Evolutionary conservation across 2,888 invertebrate species (phyloP), one percentile per base, ranked within the genome.

Genomic region (Torymus aiolomorphi): DNA sequence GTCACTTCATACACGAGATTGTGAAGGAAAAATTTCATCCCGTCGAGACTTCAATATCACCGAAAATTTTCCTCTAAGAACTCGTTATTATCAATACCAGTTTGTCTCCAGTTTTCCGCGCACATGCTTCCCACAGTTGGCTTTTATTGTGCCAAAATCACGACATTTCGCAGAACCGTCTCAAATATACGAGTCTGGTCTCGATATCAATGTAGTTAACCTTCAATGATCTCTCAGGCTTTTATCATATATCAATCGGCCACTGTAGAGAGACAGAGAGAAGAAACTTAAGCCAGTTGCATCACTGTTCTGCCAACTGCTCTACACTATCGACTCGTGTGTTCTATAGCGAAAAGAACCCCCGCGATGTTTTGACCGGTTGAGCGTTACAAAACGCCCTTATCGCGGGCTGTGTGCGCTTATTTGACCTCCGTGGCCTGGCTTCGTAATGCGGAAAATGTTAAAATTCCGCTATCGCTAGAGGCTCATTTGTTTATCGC

Each of bases 331-430:
- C 78, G 54, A 65, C 57, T 59, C 24, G 57, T 59, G 42, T 42
- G 8, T 42, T 8, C n/a, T n/a, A 1, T 59, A 57, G 24, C 54
- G 3, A 24, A 5, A 52, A 61, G 80, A 84, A 83, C 85, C 85
- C 86, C 85, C 84, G 84, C 86, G 83, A 85, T 82, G 84, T 82
- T 84, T 84, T 82, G 81, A 76, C 70, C 80, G 66, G 62, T 42
- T 62, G 66, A 20, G 18, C 82, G 65, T 86, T 86, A 84, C 86
- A 83, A 84, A 85, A 84, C 13, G 4, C 79, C 70, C 78, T 85
- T 87, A 85, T 86, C 84, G 24, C 14, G 1, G 24, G 0, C 5
- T 42, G 42, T 42, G 42, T 42, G 42, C 85, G 83, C n/a, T 70
- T 82, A 84, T 87, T 84, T 87, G 83, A 86, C 86, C 86, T 83